Evolutionary conservation across 2,113 vertebrate genomes (phyloP), one percentile per base, ranked within the genome.

Genomic region (sheep (Ovis aries)): DNA sequence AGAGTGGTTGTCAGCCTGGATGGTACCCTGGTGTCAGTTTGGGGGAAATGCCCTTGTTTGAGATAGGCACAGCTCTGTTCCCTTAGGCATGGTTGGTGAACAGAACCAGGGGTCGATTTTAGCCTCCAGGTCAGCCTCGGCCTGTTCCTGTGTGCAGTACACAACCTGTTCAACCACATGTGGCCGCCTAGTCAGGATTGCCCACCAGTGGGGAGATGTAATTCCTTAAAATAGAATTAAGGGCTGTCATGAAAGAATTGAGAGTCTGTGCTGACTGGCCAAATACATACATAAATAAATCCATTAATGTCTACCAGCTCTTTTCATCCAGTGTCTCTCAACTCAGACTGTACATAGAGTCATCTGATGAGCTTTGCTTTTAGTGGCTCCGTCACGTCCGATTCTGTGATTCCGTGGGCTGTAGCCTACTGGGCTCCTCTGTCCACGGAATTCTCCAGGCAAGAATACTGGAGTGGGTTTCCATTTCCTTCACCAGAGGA

Each of bases 351-450:
- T 5, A 55, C 7, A 11, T 29, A 31, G 14, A 82, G 33, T 50
- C 27, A 33, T 45, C 45, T 14, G 15, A 92, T 13, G 31, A 17
- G 3, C 29, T 91, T 77, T 80, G n/a, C 3, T 71, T 4, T 71
- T 11, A 21, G 64, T 6, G 64, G 17, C 19, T 11, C 17, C 0
- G 4, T 36, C 64, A 36, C 0, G 1, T 67, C 17, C 0, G 16
- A 67, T 67, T 67, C 64, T 71, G 64, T 71, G 64, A 36, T 21
- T 71, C 9, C 2, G 2, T 71, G 64, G 64, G 17, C 64, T 71
- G 64, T 11, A 71, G 64, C 17, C 64, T 36, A 10, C 64, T 11
- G 9, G n/a, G 17, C n/a, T 71, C 64, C 9, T 36, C n/a, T 21
- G n/a, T 67, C 33, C 64, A 67, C 6, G 9, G n/a, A 11, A 71